Conservation (phyloP, 2,888 invertebrate genomes). For the Mesopsocus fuscifrons region DNA sequence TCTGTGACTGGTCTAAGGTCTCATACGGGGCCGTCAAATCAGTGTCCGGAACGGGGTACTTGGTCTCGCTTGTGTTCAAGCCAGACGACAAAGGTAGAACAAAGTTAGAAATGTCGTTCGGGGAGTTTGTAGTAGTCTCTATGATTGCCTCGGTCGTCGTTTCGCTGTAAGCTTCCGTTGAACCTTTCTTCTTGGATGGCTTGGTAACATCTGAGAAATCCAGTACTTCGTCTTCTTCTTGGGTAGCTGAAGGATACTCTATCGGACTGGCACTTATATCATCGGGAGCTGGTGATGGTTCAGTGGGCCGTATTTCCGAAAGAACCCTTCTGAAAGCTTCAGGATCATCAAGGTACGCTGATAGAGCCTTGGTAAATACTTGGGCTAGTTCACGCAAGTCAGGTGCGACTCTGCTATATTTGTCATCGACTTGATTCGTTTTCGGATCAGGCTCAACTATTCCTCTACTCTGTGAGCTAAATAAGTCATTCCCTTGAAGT, state of each 20-base stretch:
- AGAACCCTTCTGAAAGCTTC: slow-evolving; percentile 58
- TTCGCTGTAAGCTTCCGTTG: slow-evolving; percentile 19
- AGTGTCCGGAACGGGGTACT: slow-evolving; percentile 18
- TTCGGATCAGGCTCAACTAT: slow-evolving; percentile 11
- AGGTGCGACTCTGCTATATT: slow-evolving; percentile 13
- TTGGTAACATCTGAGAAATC: slow-evolving; percentile 52
- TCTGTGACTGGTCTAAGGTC: slow-evolving; percentile 15
- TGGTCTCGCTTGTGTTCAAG: slow-evolving; percentile 23
- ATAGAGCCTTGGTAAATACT: slow-evolving; percentile 65
- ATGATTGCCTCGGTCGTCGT: slow-evolving; percentile 14
- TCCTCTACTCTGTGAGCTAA: slow-evolving; percentile 42
- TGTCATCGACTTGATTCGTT: slow-evolving; percentile 9
- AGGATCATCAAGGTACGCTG: slow-evolving; percentile 66
- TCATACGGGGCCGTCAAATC: slow-evolving; percentile 14
- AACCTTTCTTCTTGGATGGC: slow-evolving; percentile 20
- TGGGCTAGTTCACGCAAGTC: slow-evolving; percentile 54
- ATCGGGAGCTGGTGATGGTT: slow-evolving; percentile 34
- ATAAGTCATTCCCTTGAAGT: slow-evolving; percentile 28
- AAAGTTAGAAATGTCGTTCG: slow-evolving; percentile 16
- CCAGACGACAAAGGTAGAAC: slow-evolving; percentile 17
- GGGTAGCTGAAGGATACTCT: slow-evolving; percentile 36
- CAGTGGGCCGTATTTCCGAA: slow-evolving; percentile 59
- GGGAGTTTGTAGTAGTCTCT: slow-evolving; percentile 24
- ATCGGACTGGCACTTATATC: slow-evolving; percentile 18
- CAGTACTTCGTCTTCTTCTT: slow-evolving; percentile 54